Evolutionary conservation across 2,888 invertebrate species (phyloP).

Genomic region (Orthosia gracilis): DNA sequence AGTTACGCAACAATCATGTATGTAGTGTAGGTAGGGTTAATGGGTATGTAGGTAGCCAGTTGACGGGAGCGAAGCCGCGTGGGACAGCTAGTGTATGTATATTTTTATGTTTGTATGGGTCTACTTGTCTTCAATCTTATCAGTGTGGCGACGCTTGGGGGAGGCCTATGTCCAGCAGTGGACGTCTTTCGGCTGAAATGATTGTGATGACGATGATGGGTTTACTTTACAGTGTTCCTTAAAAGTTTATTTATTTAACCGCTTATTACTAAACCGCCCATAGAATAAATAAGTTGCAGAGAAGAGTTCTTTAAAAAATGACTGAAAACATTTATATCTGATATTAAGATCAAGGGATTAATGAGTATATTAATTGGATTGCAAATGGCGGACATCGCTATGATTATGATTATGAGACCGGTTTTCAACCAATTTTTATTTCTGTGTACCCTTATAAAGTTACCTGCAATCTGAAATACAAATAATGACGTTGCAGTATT

Average conservation of each 20-base stretch:
- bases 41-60: too few relatives aligned
- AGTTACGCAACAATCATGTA: too few relatives aligned
- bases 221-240: too few relatives aligned
- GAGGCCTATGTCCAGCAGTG: too few relatives aligned
- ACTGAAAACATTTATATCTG: constrained; percentile 71
- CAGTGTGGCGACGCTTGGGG: too few relatives aligned
- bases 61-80: too few relatives aligned
- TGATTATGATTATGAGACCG: constrained; percentile 55
- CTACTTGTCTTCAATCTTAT: too few relatives aligned
- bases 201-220: too few relatives aligned
- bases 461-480: constrained; percentile 41
- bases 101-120: too few relatives aligned
- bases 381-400: constrained; percentile 67
- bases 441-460: constrained; percentile 31
- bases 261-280: constrained; percentile 35
- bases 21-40: too few relatives aligned
- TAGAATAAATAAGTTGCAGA: constrained; percentile 49
- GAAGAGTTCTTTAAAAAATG: constrained; percentile 55
- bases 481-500: constrained; percentile 48
- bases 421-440: constrained; percentile 46
- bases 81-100: too few relatives aligned
- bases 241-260: constrained; percentile 38
- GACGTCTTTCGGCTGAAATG: too few relatives aligned
- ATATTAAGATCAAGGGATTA: constrained; percentile 83
- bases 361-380: constrained; percentile 88